A percentile compares a stretch with the other conserved stretches of the same genome.
These are phyloP conservation scores for Bovichtus diacanthus DNA, from an alignment of 2,797 vertebrate species.

Conservation along the genomic window DNA sequence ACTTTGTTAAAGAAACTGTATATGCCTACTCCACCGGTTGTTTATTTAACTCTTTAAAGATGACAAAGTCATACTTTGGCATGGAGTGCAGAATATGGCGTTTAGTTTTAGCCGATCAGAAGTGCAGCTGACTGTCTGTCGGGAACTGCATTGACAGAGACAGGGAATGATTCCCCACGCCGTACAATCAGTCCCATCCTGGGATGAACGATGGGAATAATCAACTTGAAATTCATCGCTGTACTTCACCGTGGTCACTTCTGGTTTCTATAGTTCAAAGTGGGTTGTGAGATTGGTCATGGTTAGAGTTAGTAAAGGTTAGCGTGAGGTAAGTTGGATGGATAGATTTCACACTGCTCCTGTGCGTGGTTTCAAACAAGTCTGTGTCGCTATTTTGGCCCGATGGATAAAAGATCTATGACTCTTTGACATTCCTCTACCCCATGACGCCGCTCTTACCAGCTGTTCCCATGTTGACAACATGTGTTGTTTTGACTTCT, in stretches of 20 bases:
- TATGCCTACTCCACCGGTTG: conserved; percentile 43
- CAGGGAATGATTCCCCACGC: conserved; percentile 53
- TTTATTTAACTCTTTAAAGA: conserved; percentile 72
- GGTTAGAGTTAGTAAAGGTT: background rate
- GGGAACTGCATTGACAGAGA: conserved; percentile 31
- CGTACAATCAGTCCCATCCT: conserved; percentile 23
- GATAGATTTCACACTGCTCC: conserved; percentile 20
- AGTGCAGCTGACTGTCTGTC: conserved; percentile 30
- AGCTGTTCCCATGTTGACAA: conserved; percentile 72
- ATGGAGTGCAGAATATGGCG: conserved; percentile 29
- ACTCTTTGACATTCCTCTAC: conserved; percentile 70
- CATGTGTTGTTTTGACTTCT: conserved; percentile 77
- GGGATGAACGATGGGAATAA: conserved; percentile 18
- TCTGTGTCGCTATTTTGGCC: conserved; percentile 40
- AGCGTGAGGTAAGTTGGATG: background rate
- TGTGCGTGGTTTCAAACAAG: conserved; percentile 31
- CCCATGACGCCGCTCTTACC: conserved; percentile 70
- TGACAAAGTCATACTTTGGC: conserved; percentile 53
- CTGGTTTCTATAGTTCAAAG: background rate
- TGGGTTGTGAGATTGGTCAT: conserved; percentile 1
- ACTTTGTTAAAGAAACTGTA: conserved; percentile 54
- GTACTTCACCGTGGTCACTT: too few species aligned
- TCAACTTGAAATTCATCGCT: conserved; percentile 17
- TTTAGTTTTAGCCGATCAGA: conserved; percentile 48
- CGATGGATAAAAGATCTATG: conserved; percentile 70